Evolutionary conservation across 2,797 vertebrate genomes (phyloP).

Genomic region (Spea hammondii): DNA sequence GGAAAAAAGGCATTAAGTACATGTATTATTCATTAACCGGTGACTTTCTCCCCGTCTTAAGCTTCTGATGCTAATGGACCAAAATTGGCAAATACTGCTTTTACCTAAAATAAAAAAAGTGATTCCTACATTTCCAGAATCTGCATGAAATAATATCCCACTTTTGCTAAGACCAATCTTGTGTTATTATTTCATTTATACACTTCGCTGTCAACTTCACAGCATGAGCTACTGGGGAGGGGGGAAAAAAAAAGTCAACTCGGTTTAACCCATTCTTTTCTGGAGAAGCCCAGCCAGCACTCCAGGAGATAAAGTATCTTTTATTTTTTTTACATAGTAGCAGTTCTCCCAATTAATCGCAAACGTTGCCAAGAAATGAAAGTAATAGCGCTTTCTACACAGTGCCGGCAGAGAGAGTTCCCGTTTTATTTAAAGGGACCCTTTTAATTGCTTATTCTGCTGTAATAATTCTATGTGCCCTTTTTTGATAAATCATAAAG

Average conservation of each 20-base stretch:
- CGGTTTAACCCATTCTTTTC: slow-evolving; percentile 57
- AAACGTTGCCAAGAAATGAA: slow-evolving; percentile 12
- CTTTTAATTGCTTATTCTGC: slow-evolving; percentile 15
- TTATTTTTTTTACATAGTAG: slow-evolving; percentile 40
- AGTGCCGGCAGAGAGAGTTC: neutral
- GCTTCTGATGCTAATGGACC: slow-evolving; percentile 50
- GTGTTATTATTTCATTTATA: slow-evolving; percentile 66
- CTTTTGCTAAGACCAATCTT: slow-evolving; percentile 61
- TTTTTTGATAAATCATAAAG: slow-evolving; percentile 25
- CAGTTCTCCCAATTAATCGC: slow-evolving; percentile 47
- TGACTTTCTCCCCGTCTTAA: slow-evolving; percentile 40
- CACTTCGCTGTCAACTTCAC: slow-evolving; percentile 62
- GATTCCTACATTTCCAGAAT: slow-evolving; percentile 53
- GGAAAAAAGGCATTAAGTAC: slow-evolving; percentile 46
- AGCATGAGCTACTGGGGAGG: slow-evolving; percentile 56
- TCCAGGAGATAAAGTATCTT: slow-evolving; percentile 36
- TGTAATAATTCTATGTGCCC: slow-evolving; percentile 16
- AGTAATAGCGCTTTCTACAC: slow-evolving; percentile 38
- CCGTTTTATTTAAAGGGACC: slow-evolving; percentile 25
- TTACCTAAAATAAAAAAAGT: slow-evolving; percentile 54
- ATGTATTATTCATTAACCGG: slow-evolving; percentile 52
- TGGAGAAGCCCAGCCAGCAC: slow-evolving; percentile 14
- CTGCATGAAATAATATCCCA: slow-evolving; percentile 57
- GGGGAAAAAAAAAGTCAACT: slow-evolving; percentile 49
- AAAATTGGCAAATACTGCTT: slow-evolving; percentile 53